Conservation (phyloP, 1,140 invertebrate species). For the Rhizoglyphus robini region DNA sequence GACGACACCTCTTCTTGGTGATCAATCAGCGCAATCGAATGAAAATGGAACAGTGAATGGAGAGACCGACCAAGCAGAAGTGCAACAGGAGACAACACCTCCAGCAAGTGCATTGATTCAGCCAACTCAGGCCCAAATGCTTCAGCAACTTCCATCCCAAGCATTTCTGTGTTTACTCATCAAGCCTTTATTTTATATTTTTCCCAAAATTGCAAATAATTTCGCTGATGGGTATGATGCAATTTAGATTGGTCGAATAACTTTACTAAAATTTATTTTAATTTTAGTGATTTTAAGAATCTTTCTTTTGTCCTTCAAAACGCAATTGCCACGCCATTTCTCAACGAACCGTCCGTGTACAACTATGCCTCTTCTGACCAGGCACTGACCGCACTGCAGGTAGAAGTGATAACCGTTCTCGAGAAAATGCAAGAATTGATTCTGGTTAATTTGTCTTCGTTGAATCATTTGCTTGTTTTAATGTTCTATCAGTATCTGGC, state of each 20-base stretch:
- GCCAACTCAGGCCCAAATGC: not conserved
- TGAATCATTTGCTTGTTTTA: constrained; percentile 52
- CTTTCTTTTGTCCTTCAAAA: constrained; percentile 62
- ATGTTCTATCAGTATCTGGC: constrained; percentile 63
- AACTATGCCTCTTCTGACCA: not conserved
- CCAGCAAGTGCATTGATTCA: not conserved
- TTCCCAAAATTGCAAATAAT: constrained; percentile 68
- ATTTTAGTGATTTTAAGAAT: constrained; percentile 55
- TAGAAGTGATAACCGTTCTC: constrained; percentile 61
- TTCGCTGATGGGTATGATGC: constrained; percentile 41
- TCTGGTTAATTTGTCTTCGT: constrained; percentile 17
- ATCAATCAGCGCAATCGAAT: not conserved
- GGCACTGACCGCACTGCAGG: constrained; percentile 59
- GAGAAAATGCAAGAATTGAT: constrained; percentile 57
- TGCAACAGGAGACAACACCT: not conserved
- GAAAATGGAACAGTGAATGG: not conserved
- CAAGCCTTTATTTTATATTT: constrained; percentile 83
- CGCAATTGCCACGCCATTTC: constrained; percentile 59
- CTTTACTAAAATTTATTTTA: not conserved
- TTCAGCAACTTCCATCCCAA: constrained; percentile 53
- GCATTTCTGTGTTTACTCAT: constrained; percentile 80
- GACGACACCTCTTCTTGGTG: not conserved
- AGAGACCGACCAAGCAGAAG: not conserved
- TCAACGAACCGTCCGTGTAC: constrained; percentile 13
- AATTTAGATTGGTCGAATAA: not conserved